Conservation (phyloP, 2,888 invertebrate species). For the Cosmopolites sordidus region DNA sequence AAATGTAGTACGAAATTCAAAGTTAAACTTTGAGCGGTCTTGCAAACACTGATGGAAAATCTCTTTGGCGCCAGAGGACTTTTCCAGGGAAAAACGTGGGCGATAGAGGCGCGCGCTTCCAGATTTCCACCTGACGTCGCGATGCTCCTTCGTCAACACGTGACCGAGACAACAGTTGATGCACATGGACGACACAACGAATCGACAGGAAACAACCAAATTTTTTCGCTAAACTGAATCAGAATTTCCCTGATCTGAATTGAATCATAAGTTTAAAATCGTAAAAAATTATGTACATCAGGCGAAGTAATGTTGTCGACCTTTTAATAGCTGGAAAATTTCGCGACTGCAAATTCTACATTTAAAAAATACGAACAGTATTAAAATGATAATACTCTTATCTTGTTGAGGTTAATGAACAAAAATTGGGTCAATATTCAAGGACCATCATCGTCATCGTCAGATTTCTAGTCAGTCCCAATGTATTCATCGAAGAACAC, state of each 20-base stretch:
- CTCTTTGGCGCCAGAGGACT: conserved; percentile 4
- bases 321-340: neutral
- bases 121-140: conserved; percentile 4
- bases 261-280: no score
- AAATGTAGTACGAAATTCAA: neutral
- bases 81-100: conserved; percentile 31
- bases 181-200: neutral
- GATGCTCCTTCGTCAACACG: conserved; percentile 17
- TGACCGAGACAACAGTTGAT: conserved; percentile 6
- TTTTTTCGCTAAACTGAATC: no score
- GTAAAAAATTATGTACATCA: no score
- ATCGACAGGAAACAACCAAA: no score
- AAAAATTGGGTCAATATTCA: conserved; percentile 16
- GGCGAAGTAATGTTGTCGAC: no score
- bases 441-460: conserved; percentile 8
- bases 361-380: neutral
- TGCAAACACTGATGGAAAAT: conserved; percentile 15
- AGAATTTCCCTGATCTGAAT: no score
- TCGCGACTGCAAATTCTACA: neutral
- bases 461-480: neutral
- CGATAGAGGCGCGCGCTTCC: conserved; percentile 36
- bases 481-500: neutral
- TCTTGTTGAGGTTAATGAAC: conserved; percentile 20
- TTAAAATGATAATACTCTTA: conserved; percentile 19
- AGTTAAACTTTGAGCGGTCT: conserved; percentile 15